Percentiles rank a stretch among this genome's conserved stretches.
phyloP scores from a whole-genome alignment of 2,888 invertebrate species.

The Junonia oenone region DNA sequence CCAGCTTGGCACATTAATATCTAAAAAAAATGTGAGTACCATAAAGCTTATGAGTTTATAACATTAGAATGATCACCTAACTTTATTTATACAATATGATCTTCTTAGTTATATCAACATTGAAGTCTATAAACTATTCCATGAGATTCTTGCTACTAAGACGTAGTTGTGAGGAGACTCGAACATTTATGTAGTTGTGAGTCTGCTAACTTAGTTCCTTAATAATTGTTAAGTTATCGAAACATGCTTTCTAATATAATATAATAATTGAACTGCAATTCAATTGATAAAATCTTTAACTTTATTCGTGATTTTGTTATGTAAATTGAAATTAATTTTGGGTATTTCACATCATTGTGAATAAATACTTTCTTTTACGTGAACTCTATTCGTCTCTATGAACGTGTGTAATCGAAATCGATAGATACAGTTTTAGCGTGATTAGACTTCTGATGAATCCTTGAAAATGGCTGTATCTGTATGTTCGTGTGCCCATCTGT shows the following conservation, averaged over 20 bases:
- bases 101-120: conserved; percentile 4
- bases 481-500: no score
- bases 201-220: background rate
- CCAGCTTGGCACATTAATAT: background rate
- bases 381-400: no score
- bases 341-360: no score
- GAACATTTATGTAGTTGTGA: background rate
- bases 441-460: no score
- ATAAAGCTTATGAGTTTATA: conserved; percentile 1
- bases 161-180: background rate
- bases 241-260: background rate
- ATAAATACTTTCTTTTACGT: no score
- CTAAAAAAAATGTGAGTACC: background rate
- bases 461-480: no score
- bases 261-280: background rate
- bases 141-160: conserved; percentile 40
- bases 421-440: no score
- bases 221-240: background rate
- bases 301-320: no score
- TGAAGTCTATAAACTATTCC: conserved; percentile 46
- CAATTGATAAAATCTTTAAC: background rate
- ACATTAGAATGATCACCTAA: conserved; percentile 7
- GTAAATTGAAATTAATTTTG: no score
- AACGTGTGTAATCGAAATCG: no score
- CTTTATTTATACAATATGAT: conserved; percentile 10